Evolutionary conservation across 2,888 invertebrate species (phyloP).

Genomic region (Chymomyza procnemis): DNA sequence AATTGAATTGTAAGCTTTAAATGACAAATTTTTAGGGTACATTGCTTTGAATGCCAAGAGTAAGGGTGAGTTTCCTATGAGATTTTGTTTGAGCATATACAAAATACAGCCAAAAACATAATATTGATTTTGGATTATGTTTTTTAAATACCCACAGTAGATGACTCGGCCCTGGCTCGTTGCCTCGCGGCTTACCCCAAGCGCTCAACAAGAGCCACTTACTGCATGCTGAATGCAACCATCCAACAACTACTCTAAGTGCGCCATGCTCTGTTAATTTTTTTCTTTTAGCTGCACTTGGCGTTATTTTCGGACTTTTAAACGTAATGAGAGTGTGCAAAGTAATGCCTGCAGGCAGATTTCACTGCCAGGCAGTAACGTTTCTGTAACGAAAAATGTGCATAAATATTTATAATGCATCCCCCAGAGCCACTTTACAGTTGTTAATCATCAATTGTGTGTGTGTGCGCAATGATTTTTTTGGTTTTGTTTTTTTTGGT

Average conservation of each 20-base stretch:
- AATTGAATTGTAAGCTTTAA: too few relatives aligned
- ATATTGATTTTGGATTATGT: too few relatives aligned
- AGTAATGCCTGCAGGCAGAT: slow-evolving; percentile 40
- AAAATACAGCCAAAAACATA: too few relatives aligned
- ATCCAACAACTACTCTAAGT: slow-evolving; percentile 27
- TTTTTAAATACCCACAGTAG: too few relatives aligned
- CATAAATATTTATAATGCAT: slow-evolving; percentile 62
- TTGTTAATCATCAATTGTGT: slow-evolving; percentile 46
- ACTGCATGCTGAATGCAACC: slow-evolving; percentile 23
- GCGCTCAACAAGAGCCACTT: neutral
- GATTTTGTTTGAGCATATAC: too few relatives aligned
- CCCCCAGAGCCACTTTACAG: slow-evolving; percentile 47
- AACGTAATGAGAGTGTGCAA: slow-evolving; percentile 51
- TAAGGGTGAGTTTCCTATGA: too few relatives aligned
- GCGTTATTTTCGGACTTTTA: slow-evolving; percentile 47
- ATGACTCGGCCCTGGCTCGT: too few relatives aligned
- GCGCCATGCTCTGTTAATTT: slow-evolving; percentile 60
- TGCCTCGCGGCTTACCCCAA: too few relatives aligned
- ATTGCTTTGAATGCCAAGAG: too few relatives aligned
- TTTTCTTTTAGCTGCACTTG: slow-evolving; percentile 47
- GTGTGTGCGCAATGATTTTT: too few relatives aligned
- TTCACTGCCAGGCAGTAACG: slow-evolving; percentile 56
- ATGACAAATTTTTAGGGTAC: too few relatives aligned
- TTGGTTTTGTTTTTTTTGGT: too few relatives aligned
- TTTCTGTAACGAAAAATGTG: slow-evolving; percentile 34